Percentiles rank a stretch among this genome's conserved stretches.
Evolutionary conservation across 2,797 vertebrate genomes (phyloP).

Genomic region (Vultur gryphus): DNA sequence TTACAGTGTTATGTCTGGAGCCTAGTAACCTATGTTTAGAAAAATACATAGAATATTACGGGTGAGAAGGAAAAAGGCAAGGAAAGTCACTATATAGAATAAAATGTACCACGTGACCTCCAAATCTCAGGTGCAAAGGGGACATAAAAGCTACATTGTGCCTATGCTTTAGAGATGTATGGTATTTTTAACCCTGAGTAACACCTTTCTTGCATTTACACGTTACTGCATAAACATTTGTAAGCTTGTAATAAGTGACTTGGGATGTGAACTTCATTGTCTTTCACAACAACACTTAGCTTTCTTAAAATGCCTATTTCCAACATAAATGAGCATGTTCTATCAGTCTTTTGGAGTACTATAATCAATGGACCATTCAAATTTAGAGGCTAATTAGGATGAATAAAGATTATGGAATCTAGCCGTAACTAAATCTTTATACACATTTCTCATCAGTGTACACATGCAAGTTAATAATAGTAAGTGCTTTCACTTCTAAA

Average conservation of each 20-base stretch:
- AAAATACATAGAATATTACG: background rate
- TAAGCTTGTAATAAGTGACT: background rate
- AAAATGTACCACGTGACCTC: background rate
- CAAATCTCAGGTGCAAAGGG: background rate
- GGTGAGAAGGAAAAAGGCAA: background rate
- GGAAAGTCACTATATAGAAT: background rate
- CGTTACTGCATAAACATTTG: background rate
- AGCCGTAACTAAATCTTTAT: background rate
- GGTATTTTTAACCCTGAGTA: background rate
- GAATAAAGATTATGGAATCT: background rate
- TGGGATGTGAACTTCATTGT: background rate
- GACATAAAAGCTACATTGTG: background rate
- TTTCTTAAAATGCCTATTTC: background rate
- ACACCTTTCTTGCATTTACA: background rate
- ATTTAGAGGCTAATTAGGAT: background rate
- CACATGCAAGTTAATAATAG: background rate
- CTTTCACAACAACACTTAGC: background rate
- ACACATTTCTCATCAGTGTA: background rate
- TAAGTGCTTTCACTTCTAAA: background rate
- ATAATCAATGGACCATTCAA: background rate
- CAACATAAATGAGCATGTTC: background rate
- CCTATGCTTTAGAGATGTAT: background rate
- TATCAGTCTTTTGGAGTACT: background rate
- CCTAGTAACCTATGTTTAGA: background rate
- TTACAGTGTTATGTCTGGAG: constrained; percentile 18